Percentiles rank a stretch among this genome's conserved stretches.
Evolutionary conservation across 2,888 invertebrate species (phyloP).

Genomic region (Serripes groenlandicus): DNA sequence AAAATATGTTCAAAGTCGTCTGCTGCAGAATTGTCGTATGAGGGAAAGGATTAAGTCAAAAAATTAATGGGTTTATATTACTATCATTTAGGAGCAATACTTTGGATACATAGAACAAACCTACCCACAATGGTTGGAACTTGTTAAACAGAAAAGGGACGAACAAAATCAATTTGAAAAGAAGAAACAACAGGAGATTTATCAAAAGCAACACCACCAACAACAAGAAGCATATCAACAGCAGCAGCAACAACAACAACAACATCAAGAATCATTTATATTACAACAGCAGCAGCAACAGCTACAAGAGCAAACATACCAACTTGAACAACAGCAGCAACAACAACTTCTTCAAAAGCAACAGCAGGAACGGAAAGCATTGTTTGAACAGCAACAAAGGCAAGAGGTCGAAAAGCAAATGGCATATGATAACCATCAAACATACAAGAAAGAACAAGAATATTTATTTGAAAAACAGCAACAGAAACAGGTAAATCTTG

Average conservation of each 20-base stretch:
- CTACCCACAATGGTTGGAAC: slow-evolving; percentile 83
- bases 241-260: slow-evolving; percentile 21
- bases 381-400: slow-evolving; percentile 34
- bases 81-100: slow-evolving; percentile 60
- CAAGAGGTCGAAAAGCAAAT: slow-evolving; percentile 34
- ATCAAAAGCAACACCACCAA: slow-evolving; percentile 15
- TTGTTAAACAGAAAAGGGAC: slow-evolving; percentile 63
- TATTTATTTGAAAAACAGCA: slow-evolving; percentile 19
- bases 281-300: slow-evolving; percentile 25
- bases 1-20: too few relatives aligned
- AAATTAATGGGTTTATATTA: too few relatives aligned
- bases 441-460: slow-evolving; percentile 1
- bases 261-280: slow-evolving; percentile 10
- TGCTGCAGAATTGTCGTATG: too few relatives aligned
- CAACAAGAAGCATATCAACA: background rate
- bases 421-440: background rate
- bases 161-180: slow-evolving; percentile 33
- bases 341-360: slow-evolving; percentile 3
- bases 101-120: slow-evolving; percentile 77
- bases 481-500: slow-evolving; percentile 7
- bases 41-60: too few relatives aligned
- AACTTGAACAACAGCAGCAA: slow-evolving; percentile 22
- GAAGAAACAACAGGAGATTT: slow-evolving; percentile 23
- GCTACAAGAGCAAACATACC: slow-evolving; percentile 39
- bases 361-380: background rate